A percentile compares a stretch with the other conserved stretches of the same genome.
These are phyloP conservation scores for Hemiprocne comata DNA, from an alignment of 2,113 vertebrate species.

Conservation along the genomic window DNA sequence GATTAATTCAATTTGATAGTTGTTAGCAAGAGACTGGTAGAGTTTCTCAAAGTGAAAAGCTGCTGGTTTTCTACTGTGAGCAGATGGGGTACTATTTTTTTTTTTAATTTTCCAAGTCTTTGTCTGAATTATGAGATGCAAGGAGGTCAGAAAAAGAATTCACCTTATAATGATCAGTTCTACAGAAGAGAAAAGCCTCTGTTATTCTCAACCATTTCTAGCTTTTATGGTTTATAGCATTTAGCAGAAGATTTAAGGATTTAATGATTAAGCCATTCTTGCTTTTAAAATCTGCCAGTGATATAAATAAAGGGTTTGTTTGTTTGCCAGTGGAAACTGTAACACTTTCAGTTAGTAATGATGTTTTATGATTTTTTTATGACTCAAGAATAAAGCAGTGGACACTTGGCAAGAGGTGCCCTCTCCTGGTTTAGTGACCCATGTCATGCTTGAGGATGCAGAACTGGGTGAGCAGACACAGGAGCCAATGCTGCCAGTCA, in stretches of 20 bases:
- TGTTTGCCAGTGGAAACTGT: not conserved
- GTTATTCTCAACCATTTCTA: not conserved
- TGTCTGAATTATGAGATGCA: not conserved
- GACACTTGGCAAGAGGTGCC: not conserved
- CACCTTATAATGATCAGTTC: not conserved
- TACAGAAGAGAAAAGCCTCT: not conserved
- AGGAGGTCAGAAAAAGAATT: not conserved
- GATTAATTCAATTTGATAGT: not conserved
- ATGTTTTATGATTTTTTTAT: not conserved
- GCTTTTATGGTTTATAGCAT: not conserved
- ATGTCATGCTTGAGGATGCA: not conserved
- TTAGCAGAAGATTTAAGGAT: not conserved
- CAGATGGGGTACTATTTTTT: not conserved
- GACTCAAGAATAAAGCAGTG: fast-evolving
- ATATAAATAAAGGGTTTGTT: not conserved
- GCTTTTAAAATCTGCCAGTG: not conserved
- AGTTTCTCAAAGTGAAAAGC: not conserved
- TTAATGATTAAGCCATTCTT: not conserved
- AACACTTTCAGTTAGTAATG: not conserved
- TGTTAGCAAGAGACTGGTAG: not conserved
- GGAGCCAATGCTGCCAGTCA: not conserved
- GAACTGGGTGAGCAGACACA: not conserved
- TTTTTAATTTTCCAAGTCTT: not conserved
- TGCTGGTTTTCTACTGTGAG: not conserved
- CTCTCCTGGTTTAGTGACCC: not conserved